Percentiles rank a stretch among this genome's conserved stretches.
phyloP scores from a whole-genome alignment of 1,140 invertebrate species.

The Brachystomella parvula region DNA sequence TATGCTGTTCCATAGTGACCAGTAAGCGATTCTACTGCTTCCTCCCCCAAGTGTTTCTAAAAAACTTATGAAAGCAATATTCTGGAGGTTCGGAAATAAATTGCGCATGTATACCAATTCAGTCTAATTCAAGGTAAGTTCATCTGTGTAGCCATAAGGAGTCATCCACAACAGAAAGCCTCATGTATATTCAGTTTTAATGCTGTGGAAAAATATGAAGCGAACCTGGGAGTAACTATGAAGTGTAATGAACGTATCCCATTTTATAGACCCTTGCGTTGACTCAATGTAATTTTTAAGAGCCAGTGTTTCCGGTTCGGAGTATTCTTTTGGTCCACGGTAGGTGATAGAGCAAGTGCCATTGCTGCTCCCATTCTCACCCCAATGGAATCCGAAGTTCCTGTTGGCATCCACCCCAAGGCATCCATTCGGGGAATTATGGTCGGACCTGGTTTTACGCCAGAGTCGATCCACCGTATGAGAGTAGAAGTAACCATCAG shows the following conservation, averaged over 20 bases:
- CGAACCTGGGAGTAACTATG: slow-evolving; percentile 35
- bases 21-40: slow-evolving; percentile 23
- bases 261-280: slow-evolving; percentile 11
- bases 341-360: slow-evolving; percentile 49
- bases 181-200: neutral
- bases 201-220: neutral
- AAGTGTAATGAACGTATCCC: slow-evolving; percentile 28
- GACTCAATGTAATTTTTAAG: slow-evolving; percentile 25
- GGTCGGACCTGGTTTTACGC: slow-evolving; percentile 28
- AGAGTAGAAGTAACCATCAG: slow-evolving; percentile 49
- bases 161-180: slow-evolving; percentile 39
- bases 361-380: slow-evolving; percentile 61
- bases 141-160: slow-evolving; percentile 43
- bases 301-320: slow-evolving; percentile 32
- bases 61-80: neutral
- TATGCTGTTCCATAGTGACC: slow-evolving; percentile 38
- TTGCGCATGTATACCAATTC: slow-evolving; percentile 39
- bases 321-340: slow-evolving; percentile 29
- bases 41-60: slow-evolving; percentile 26
- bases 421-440: slow-evolving; percentile 12
- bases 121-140: slow-evolving; percentile 41
- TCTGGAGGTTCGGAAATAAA: neutral
- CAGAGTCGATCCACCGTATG: slow-evolving; percentile 30
- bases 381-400: slow-evolving; percentile 48
- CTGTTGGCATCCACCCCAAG: slow-evolving; percentile 38